Evolutionary conservation across 1,140 invertebrate species (phyloP).

Genomic region (Ladona fulva): DNA sequence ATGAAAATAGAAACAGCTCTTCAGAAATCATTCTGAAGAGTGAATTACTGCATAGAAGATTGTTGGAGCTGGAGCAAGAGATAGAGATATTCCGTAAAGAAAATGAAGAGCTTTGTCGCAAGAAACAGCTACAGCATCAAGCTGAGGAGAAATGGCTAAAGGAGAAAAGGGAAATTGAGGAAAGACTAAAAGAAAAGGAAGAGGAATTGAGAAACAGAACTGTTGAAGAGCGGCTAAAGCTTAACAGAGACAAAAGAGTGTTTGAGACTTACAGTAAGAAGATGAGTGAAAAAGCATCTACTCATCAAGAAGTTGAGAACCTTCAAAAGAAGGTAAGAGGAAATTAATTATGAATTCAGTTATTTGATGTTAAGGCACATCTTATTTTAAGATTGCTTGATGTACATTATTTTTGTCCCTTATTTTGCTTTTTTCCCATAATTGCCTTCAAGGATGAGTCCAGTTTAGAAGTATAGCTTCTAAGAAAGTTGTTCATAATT

Average conservation of each 20-base stretch:
- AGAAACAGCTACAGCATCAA: background rate
- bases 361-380: too few relatives aligned
- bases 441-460: too few relatives aligned
- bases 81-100: conserved; percentile 20
- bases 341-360: too few relatives aligned
- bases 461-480: too few relatives aligned
- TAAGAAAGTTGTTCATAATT: too few relatives aligned
- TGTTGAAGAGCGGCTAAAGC: conserved; percentile 23
- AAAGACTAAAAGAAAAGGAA: conserved; percentile 19
- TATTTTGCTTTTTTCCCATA: too few relatives aligned
- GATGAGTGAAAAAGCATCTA: conserved; percentile 20
- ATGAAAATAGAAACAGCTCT: too few relatives aligned
- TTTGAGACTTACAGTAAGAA: conserved; percentile 21
- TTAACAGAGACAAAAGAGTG: conserved; percentile 24
- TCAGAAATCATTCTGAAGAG: conserved; percentile 19
- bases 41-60: conserved; percentile 21
- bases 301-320: conserved; percentile 20
- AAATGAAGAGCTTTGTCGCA: conserved; percentile 12
- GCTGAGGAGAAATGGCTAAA: conserved; percentile 18
- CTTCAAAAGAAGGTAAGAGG: conserved; percentile 18
- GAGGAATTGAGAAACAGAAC: conserved; percentile 23
- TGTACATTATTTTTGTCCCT: too few relatives aligned
- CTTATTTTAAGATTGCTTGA: too few relatives aligned
- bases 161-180: conserved; percentile 22
- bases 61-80: conserved; percentile 24